Evolutionary conservation across 2,113 vertebrate species (phyloP), one percentile per base, ranked within the genome.

Genomic region (Nycticryphes semicollaris): DNA sequence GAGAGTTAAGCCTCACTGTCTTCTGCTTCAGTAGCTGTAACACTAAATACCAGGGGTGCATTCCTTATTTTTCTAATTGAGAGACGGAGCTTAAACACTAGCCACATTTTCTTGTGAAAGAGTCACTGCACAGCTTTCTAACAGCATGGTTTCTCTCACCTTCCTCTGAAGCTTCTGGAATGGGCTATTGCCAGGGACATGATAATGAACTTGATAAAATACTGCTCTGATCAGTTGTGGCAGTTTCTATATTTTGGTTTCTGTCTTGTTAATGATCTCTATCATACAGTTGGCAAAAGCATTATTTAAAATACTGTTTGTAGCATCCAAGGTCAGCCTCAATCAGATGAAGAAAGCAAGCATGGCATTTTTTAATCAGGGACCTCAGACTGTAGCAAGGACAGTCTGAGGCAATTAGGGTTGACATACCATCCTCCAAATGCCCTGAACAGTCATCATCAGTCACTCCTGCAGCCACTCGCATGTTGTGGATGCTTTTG

Each of bases 11-110:
- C 14, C 18, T 66, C 39, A 9, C 3, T 72, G 1, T 31, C 35
- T 81, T 68, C 53, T 73, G 31, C 63, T 37, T 59, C 43, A 54
- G 7, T 21, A 68, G 5, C 31, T 73, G 16, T 15, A 39, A 62
- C 5, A 1, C 11, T 24, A 8, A 73, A 60, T 10, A 59, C 4
- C 24, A 21, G 6, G 5, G 6, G 1, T 53, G 8, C 2, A 0
- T 14, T 19, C 15, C 16, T 57, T 57, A 14, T 41, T 70, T 74
- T 92, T 64, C 16, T 14, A 3, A 10, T 22, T 69, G 13, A 77
- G 7, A 23, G 8, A 30, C 5, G 3, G 6, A 35, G 9, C 2
- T 84, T 33, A 56, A 56, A 51, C 2, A 3, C 3, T 10, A 57
- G 50, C 4, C 7, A 4, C 39, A 21, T 62, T 62, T 85, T 81